Percentiles rank a stretch among this genome's conserved stretches.
These are phyloP conservation scores for Danio choprae DNA, from an alignment of 2,797 vertebrate genomes.

Conservation along the genomic window DNA sequence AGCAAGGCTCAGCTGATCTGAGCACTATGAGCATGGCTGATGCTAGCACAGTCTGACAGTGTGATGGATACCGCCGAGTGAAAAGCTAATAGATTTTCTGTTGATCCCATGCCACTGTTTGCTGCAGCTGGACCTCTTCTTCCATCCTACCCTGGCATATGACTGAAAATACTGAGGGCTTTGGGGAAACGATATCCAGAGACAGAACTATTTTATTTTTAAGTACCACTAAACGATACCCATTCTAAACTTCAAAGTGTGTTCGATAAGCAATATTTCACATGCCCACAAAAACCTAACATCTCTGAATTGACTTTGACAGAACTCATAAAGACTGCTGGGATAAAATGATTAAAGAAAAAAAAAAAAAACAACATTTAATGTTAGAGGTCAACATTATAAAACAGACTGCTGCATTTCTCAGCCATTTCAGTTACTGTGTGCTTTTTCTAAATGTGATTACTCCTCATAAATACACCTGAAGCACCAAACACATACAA, in stretches of 20 bases:
- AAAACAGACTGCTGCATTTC: neutral
- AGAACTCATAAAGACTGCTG: neutral
- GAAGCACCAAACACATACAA: neutral
- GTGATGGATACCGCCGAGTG: slow-evolving; percentile 71
- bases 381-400: slow-evolving; percentile 1
- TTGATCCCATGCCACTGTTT: slow-evolving; percentile 61
- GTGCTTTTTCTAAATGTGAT: neutral
- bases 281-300: neutral
- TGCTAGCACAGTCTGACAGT: slow-evolving; percentile 65
- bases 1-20: slow-evolving; percentile 51
- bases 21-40: slow-evolving; percentile 62
- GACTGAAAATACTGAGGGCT: slow-evolving; percentile 55
- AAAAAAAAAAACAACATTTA: neutral
- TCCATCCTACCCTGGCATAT: slow-evolving; percentile 60
- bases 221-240: slow-evolving; percentile 29
- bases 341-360: neutral
- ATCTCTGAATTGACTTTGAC: slow-evolving; percentile 1
- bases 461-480: slow-evolving; percentile 3
- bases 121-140: slow-evolving; percentile 56
- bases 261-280: slow-evolving; percentile 1
- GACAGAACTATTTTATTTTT: slow-evolving; percentile 50
- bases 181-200: slow-evolving; percentile 48
- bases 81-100: slow-evolving; percentile 66
- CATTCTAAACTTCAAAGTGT: slow-evolving; percentile 13
- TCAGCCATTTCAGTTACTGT: neutral